Evolutionary conservation across 2,113 vertebrate genomes (phyloP).

Genomic region (Campylomormyrus tamandua): DNA sequence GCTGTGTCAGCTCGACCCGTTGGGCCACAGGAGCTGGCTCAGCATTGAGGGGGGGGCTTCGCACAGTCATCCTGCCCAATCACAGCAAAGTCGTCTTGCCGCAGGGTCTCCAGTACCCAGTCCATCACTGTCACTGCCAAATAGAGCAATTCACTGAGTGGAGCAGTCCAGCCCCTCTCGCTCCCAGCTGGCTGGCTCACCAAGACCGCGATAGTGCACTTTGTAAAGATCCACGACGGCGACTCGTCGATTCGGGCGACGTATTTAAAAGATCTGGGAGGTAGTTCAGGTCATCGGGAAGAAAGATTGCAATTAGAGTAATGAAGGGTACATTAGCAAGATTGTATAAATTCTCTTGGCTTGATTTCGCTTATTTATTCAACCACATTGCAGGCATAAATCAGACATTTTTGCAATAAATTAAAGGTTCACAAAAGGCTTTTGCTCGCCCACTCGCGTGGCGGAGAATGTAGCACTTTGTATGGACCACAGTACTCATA

Average conservation of each 20-base stretch:
- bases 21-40: not conserved
- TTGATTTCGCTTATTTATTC: conserved; percentile 43
- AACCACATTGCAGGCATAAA: conserved; percentile 42
- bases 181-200: not conserved
- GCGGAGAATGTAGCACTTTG: not conserved
- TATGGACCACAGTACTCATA: not conserved
- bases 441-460: not conserved
- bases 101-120: conserved; percentile 35
- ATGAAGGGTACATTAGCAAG: not conserved
- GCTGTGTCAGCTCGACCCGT: conserved; percentile 15
- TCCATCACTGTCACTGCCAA: conserved; percentile 27
- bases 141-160: not conserved
- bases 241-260: not conserved
- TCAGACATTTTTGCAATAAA: conserved; percentile 45
- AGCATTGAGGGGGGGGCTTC: not conserved
- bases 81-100: not conserved
- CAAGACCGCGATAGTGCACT: not conserved
- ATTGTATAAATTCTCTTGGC: conserved; percentile 20
- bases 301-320: not conserved
- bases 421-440: conserved; percentile 22
- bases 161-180: not conserved
- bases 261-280: not conserved
- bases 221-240: not conserved
- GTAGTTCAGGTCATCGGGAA: not conserved
- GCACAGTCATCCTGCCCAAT: conserved; percentile 6